Base-by-base conservation (phyloP, 2,797 vertebrate species). In the Gymnothorax reevesii region DNA sequence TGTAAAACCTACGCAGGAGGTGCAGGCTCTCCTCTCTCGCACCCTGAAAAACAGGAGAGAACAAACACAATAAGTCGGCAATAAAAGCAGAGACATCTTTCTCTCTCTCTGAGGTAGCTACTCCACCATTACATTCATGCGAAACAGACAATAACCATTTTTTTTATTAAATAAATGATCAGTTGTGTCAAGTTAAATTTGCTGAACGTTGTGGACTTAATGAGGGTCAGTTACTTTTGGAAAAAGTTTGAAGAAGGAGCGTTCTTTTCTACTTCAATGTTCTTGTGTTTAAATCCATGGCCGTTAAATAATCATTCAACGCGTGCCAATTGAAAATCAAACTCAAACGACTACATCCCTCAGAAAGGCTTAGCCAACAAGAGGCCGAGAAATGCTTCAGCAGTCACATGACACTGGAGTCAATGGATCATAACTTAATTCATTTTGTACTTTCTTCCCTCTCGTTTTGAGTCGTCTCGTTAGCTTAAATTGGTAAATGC, bases 21-120 rank as follows among this genome's bases (percentile, higher is more conserved):
- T 98, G 98, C 79, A 99, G 96, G 27, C 98, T 99, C 92, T 99
- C 98, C 91, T 99, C 98, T 91, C 97, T 96, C 0, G 97, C 99
- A 1, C 99, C 99, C 99, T 99, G 92, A 6, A 93, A 85, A 92
- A 92, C 89, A 17, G 86, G 17, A 82, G 85, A 86, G 84, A 60
- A 69, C 83, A 22, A 73, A 86, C 22, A 57, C 86, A 86, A 79
- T 59, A 4, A 66, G 22, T 4, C 4, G 27, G 2, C 25, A 71
- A 25, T 27, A 27, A 33, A 71, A 71, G 27, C 7, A 27, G 27
- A 9, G 27, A 15, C 15, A 20, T 15, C 20, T 13, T 2, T 15
- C 20, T 15, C 13, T 59, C 13, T 20, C 60, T 69, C 22, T 69
- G 64, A 69, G 64, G 64, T 9, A 71, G 25, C 66, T 15, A 66